Percentiles rank a stretch among this genome's conserved stretches.
Evolutionary conservation across 2,113 vertebrate genomes (phyloP).

Genomic region (Thryonomys swinderianus): DNA sequence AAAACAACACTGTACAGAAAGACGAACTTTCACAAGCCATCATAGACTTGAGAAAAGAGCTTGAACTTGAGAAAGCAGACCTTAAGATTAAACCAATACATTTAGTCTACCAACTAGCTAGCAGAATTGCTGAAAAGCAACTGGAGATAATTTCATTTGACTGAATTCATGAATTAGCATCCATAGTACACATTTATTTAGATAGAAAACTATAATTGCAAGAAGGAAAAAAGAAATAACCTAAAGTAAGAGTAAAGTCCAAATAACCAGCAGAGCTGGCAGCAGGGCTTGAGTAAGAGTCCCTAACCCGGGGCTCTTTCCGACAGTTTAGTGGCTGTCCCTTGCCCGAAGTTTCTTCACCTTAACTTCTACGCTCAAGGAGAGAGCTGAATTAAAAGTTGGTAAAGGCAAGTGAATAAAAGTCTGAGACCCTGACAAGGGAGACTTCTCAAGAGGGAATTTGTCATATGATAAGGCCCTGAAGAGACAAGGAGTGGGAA

Average conservation of each 20-base stretch:
- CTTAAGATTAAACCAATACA: not conserved
- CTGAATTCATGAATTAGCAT: not conserved
- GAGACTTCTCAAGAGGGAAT: not conserved
- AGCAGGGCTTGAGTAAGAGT: not conserved
- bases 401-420: not conserved
- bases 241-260: not conserved
- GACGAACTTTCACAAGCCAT: not conserved
- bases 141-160: not conserved
- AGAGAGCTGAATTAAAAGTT: not conserved
- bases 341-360: not conserved
- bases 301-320: not conserved
- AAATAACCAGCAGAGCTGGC: not conserved
- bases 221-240: not conserved
- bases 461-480: not conserved
- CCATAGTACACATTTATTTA: not conserved
- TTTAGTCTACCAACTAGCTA: not conserved
- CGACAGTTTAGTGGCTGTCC: not conserved
- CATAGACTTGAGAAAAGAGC: not conserved
- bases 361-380: not conserved
- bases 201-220: not conserved
- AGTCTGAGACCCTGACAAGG: not conserved
- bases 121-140: not conserved
- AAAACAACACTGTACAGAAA: not conserved
- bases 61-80: constrained; percentile 10
- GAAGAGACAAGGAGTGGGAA: not conserved